Conservation (phyloP, 2,888 invertebrate species). For the Dryobotodes eremita region DNA sequence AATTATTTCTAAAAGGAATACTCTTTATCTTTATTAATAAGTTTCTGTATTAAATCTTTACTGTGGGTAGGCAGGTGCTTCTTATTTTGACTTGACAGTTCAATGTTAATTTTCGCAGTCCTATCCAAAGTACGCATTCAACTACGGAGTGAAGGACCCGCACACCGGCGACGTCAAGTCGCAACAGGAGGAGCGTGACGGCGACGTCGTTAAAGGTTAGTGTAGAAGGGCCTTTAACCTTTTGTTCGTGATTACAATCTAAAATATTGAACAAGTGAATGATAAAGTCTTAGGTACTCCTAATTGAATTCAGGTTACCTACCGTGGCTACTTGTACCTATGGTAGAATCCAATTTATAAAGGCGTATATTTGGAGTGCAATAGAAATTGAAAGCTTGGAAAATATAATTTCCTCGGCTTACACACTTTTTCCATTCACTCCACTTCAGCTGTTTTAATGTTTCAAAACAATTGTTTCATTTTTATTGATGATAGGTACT, state of each 20-base stretch:
- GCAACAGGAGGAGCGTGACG: constrained; percentile 93
- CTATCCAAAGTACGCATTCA: constrained; percentile 93
- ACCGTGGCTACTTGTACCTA: not conserved
- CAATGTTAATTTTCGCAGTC: constrained; percentile 81
- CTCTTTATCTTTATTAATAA: not conserved
- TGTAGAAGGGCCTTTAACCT: constrained; percentile 13
- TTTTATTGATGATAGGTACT: not conserved
- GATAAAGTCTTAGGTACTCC: no score
- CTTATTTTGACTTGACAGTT: not conserved
- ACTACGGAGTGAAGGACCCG: constrained; percentile 93
- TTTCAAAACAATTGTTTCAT: not conserved
- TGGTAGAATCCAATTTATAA: not conserved
- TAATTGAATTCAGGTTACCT: not conserved
- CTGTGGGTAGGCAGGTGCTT: not conserved
- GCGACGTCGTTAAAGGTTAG: constrained; percentile 93
- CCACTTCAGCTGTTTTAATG: not conserved
- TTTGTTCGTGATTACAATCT: not conserved
- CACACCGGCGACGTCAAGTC: constrained; percentile 94
- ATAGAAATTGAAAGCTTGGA: not conserved
- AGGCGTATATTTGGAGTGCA: not conserved
- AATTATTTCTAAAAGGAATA: not conserved
- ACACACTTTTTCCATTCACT: not conserved
- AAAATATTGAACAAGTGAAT: not conserved
- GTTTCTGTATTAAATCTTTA: not conserved
- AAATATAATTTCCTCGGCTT: not conserved